Evolutionary conservation across 2,113 vertebrate species (phyloP), one percentile per base, ranked within the genome.

Genomic region (Abramis brama): DNA sequence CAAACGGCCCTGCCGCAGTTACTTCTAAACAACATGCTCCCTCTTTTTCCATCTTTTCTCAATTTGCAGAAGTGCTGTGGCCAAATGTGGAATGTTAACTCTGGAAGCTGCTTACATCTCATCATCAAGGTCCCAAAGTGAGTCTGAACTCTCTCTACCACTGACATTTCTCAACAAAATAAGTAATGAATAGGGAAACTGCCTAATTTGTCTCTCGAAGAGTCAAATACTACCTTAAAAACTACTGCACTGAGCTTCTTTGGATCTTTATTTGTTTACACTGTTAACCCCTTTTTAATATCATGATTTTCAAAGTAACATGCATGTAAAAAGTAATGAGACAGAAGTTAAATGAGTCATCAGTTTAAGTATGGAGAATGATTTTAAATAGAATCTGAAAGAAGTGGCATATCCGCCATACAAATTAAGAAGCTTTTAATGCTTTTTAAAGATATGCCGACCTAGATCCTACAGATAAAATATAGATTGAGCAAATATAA

Each of bases 11-110:
- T 5, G 21, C 77, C 23, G 23, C 77, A 79, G 60, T 79, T 60
- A 27, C 52, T 79, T 79, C 13, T 15, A 64, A 64, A 66, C 57
- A 47, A 81, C 57, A 50, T 30, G 60, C 60, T 68, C 79, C 39
- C n/a, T 45, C 39, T 50, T 64, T 81, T 68, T 68, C 59, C 79
- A 81, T 81, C 17, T 64, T 47, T 66, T 66, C 43, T 66, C 59
- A 81, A 81, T 81, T 60, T 39, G 21, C 52, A 59, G 30, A 39
- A 59, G 59, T 66, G n/a, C 57, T 81, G 79, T 47, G 60, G 79
- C n/a, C 33, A 21, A 23, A 33, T n/a, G 62, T 52, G 79, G 79
- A 82, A 82, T 52, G 62, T 52, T 36, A 64, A 27, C n/a, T 15
- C 59, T 47, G 59, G 78, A 60, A 30, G 15, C 12, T 10, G 12